These are phyloP conservation scores for Parapsyche elsis DNA, from an alignment of 1,140 invertebrate genomes.

Conservation along the genomic window DNA sequence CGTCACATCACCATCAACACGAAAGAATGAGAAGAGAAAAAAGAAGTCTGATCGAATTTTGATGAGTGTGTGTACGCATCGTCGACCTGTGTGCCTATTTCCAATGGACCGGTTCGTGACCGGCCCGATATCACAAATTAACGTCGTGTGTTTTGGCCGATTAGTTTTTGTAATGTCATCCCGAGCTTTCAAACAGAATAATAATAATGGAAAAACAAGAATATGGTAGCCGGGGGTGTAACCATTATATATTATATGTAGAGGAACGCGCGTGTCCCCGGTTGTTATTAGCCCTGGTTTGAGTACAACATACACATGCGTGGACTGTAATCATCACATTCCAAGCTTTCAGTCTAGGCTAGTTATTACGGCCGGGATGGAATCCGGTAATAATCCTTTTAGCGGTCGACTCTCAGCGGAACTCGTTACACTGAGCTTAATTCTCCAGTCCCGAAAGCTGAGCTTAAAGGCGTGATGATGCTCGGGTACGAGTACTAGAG, in stretches of 20 bases:
- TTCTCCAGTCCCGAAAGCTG: neutral
- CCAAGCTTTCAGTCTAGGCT: constrained; percentile 26
- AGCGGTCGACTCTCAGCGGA: constrained; percentile 2
- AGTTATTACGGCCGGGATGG: constrained; percentile 37
- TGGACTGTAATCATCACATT: constrained; percentile 44
- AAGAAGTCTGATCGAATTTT: constrained; percentile 39
- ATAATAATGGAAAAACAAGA: neutral
- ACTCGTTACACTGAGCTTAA: constrained; percentile 40
- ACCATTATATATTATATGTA: neutral
- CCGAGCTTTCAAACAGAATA: neutral
- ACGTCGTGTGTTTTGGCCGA: constrained; percentile 52
- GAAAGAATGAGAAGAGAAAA: constrained; percentile 2
- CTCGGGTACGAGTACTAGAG: neutral
- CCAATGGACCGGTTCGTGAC: constrained; percentile 49
- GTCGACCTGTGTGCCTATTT: constrained; percentile 5
- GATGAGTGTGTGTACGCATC: constrained; percentile 29
- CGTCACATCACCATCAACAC: neutral
- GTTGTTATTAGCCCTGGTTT: constrained; percentile 23
- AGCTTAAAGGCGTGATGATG: neutral
- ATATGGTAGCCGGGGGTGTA: constrained; percentile 2
- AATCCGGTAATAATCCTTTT: constrained; percentile 46
- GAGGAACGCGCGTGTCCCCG: neutral
- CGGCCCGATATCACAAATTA: constrained; percentile 46
- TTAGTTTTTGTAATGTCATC: constrained; percentile 53
- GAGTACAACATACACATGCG: neutral